Evolutionary conservation across 1,140 invertebrate genomes (phyloP), one percentile per base, ranked within the genome.

Genomic region (Lordiphosa clarofinis): DNA sequence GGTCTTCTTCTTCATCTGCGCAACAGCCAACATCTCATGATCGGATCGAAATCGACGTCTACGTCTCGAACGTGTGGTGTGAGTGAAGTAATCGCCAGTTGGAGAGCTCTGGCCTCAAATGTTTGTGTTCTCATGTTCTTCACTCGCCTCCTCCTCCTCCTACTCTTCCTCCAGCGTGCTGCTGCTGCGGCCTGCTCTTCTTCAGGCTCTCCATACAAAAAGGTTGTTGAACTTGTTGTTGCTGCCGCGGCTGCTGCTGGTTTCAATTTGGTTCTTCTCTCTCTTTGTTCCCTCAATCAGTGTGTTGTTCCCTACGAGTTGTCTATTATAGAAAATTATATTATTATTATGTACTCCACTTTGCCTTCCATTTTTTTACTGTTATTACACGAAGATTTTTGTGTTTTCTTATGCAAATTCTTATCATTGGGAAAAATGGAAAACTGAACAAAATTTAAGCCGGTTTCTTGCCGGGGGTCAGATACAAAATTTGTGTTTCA

Each of bases 321-420:
- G 43, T 42, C 72, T 81, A 76, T 82, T 81, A 81, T 76, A 82
- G 75, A 82, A 81, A 81, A 81, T 82, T 82, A 81, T 82, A 76
- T 76, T 82, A 81, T 82, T 81, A 81, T 75, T 82, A 82, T 81
- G 75, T 81, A 76, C 71, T 81, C 61, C 61, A 67, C 37, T 67
- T 56, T 36, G 44, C 33, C 35, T 31, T 71, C 40, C 55, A 56
- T 48, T 44, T 55, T 56, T 82, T 81, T 82, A 81, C 75, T 60
- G 75, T 82, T 81, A 81, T 67, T 57, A 57, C 63, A 62, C 56
- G 44, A 55, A 81, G 50, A 38, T 59, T n/a, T 15, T 2, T 38
- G 19, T 37, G 47, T 68, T 68, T 60, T 54, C 56, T 68, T 66
- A 65, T 73, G 59, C 71, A 63, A 73, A 73, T 74, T 63, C 39